Conservation (phyloP, 2,888 invertebrate genomes). For the Nematopogon swammerdamellus region DNA sequence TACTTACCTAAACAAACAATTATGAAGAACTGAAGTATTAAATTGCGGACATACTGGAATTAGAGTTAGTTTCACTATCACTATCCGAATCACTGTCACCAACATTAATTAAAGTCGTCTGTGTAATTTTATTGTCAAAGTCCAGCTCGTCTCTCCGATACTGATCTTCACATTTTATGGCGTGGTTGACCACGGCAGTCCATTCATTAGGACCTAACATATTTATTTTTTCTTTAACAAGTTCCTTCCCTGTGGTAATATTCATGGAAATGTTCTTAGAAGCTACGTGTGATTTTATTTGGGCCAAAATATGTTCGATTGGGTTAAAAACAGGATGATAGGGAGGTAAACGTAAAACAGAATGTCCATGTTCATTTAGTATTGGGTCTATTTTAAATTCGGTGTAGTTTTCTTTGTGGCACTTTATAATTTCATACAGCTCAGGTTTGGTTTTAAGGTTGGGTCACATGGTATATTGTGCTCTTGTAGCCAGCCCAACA, state of each 20-base stretch:
- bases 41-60: too few relatives aligned
- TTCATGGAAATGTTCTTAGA: background rate
- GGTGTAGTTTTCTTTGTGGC: constrained; percentile 5
- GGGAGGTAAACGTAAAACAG: background rate
- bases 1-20: too few relatives aligned
- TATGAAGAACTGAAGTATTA: too few relatives aligned
- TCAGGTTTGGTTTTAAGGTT: background rate
- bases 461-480: constrained; percentile 2
- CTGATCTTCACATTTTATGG: background rate
- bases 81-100: too few relatives aligned
- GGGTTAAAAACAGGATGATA: constrained; percentile 2
- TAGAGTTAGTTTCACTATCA: too few relatives aligned
- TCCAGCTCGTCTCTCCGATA: too few relatives aligned
- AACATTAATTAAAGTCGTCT: too few relatives aligned
- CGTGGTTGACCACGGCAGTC: constrained; percentile 1
- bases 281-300: constrained; percentile 1
- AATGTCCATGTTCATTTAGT: constrained; percentile 1
- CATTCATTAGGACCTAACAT: constrained; percentile 2
- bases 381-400: constrained; percentile 2
- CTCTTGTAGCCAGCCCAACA: constrained; percentile 3
- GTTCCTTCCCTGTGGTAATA: background rate
- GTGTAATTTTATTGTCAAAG: too few relatives aligned
- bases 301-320: constrained; percentile 1
- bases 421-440: constrained; percentile 5
- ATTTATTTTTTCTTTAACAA: background rate